Conservation (phyloP, 2,888 invertebrate species). For the Diadegma fenestrale region DNA sequence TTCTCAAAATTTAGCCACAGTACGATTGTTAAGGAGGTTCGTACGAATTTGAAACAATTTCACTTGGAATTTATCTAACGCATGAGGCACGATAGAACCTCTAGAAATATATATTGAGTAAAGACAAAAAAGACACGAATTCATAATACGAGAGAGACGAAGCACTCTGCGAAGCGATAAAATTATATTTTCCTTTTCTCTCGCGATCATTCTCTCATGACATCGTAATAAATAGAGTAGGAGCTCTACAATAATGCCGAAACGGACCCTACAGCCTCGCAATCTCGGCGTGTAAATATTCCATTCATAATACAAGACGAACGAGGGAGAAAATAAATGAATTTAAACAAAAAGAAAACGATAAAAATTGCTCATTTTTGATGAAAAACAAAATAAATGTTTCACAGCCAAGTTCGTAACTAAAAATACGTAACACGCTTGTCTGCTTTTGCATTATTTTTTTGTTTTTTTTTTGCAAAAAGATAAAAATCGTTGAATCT, state of each 20-base stretch:
- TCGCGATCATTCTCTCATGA: conserved; percentile 49
- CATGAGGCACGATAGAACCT: too few relatives aligned
- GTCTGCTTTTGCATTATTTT: conserved; percentile 40
- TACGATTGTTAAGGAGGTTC: too few relatives aligned
- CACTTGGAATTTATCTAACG: too few relatives aligned
- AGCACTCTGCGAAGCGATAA: conserved; percentile 62
- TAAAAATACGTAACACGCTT: conserved; percentile 48
- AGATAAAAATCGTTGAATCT: conserved; percentile 16
- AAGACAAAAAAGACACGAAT: conserved; percentile 34
- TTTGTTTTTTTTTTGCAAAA: too few relatives aligned
- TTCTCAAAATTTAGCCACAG: too few relatives aligned
- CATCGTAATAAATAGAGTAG: conserved; percentile 53
- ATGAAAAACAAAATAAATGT: conserved; percentile 34
- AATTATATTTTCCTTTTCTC: conserved; percentile 13
- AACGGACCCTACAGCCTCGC: conserved; percentile 60
- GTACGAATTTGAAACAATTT: too few relatives aligned
- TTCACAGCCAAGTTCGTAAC: conserved; percentile 45
- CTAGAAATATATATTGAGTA: conserved; percentile 18
- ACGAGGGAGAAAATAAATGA: background rate
- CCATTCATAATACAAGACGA: conserved; percentile 33
- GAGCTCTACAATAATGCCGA: conserved; percentile 50
- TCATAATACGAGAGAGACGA: conserved; percentile 52
- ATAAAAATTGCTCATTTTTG: conserved; percentile 57
- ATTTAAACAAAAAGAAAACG: conserved; percentile 19
- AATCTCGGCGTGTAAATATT: conserved; percentile 63